phyloP scores from a whole-genome alignment of 2,113 vertebrate genomes.

The Silurus meridionalis region DNA sequence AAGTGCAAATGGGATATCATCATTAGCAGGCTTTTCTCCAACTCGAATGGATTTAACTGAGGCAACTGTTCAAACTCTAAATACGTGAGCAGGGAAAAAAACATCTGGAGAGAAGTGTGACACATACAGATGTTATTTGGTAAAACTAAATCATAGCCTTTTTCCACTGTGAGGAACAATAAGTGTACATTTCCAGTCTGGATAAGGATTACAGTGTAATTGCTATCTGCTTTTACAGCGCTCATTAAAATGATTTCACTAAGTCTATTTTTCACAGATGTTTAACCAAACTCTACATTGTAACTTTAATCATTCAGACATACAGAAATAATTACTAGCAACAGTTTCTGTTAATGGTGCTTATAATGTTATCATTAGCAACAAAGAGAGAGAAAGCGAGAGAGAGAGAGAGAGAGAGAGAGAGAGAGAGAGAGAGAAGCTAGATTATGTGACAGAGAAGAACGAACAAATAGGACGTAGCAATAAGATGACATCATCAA shows the following conservation, averaged over 20 bases:
- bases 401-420: too few species aligned
- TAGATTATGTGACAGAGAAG: too few species aligned
- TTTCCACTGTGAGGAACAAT: background rate
- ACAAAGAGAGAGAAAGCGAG: too few species aligned
- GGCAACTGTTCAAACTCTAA: background rate
- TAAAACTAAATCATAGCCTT: background rate
- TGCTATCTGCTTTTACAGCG: background rate
- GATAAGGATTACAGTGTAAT: background rate
- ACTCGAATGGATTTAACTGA: background rate
- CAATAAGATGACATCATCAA: too few species aligned
- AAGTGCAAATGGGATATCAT: constrained; percentile 8
- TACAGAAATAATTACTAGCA: too few species aligned
- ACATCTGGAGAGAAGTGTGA: background rate
- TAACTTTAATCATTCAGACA: background rate
- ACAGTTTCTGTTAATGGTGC: too few species aligned
- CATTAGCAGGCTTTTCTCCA: background rate
- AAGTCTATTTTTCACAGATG: background rate
- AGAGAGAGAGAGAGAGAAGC: too few species aligned
- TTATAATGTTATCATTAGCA: too few species aligned
- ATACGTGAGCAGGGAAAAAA: background rate
- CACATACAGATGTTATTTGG: background rate
- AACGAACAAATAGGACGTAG: too few species aligned
- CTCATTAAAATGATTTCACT: background rate
- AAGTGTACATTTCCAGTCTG: background rate
- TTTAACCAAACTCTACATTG: background rate